These are phyloP conservation scores for Drosophila quinaria DNA, from an alignment of 2,888 invertebrate genomes.

Conservation along the genomic window DNA sequence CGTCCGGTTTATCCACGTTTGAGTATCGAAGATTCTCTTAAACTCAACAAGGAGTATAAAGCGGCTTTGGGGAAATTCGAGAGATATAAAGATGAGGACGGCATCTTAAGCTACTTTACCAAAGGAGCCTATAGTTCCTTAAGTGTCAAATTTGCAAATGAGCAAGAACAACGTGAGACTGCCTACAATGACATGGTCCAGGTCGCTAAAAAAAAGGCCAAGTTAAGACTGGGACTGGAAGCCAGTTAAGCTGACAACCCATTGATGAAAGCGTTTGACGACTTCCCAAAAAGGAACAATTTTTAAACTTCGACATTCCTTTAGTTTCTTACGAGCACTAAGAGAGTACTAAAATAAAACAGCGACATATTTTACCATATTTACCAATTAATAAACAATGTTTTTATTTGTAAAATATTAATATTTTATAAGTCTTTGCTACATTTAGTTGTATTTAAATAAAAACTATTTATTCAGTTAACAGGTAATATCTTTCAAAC, in stretches of 20 bases:
- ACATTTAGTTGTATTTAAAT: no score
- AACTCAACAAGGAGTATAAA: constrained; percentile 11
- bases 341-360: constrained; percentile 8
- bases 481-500: no score
- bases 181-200: no score
- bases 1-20: no score
- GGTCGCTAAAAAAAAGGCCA: constrained; percentile 3
- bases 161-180: no score
- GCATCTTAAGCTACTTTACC: constrained; percentile 9
- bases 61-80: not conserved
- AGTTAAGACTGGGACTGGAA: no score
- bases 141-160: not conserved
- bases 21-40: not conserved
- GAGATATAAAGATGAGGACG: no score
- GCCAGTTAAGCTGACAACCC: not conserved
- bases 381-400: no score
- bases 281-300: constrained; percentile 5
- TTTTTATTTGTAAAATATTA: no score
- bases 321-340: constrained; percentile 3
- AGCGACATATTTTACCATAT: no score
- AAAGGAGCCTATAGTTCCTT: constrained; percentile 4
- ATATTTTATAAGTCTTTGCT: no score
- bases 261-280: constrained; percentile 1
- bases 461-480: no score
- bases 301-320: constrained; percentile 3